Base-by-base conservation (phyloP, 2,113 vertebrate species). In the Hypanus sabinus region DNA sequence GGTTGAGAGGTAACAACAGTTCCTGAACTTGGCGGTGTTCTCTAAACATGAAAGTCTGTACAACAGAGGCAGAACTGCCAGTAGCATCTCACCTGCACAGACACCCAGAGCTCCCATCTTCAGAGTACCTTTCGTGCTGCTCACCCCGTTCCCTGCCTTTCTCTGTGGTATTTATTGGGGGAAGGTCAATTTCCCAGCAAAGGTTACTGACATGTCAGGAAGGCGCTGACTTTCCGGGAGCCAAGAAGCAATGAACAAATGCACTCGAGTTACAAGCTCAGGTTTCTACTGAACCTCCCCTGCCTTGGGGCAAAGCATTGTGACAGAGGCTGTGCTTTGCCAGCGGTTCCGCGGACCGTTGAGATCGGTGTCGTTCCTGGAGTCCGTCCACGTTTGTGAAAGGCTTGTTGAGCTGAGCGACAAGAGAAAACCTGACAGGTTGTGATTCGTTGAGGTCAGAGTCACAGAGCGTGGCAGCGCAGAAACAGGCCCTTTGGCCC, bases 151-250 rank as follows among this genome's bases (percentile, higher is more conserved):
- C 65, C 7, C 68, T 93, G 20, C 2, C 24, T 55, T 0, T 73
- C 91, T 71, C 70, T 71, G 24, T 68, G 91, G 68, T 93, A 93
- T 93, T 73, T 93, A 93, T 93, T 90, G 60, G 60, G 12, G 85
- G 71, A 22, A 90, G 60, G 30, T 90, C 60, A 65, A 65, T 33
- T 65, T 68, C 24, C 5, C 5, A 65, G 30, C n/a, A 62, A 30
- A n/a, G 30, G 3, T 14, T 90, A 65, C 65, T 90, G 33, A 65
- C 18, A 65, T 90, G 85, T 60, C 65, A 33, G 65, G 60, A 65
- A 68, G 85, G 85, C 65, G 5, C 33, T 18, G 62, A 20, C n/a
- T 90, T 90, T 65, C 60, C 14, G 20, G 60, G 85, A 68, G 85
- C 30, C 60, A 90, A 88, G 30, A 60, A 88, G 83, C 27, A 87